These are phyloP conservation scores for Catharus ustulatus DNA, from an alignment of 2,797 vertebrate genomes.

Conservation along the genomic window DNA sequence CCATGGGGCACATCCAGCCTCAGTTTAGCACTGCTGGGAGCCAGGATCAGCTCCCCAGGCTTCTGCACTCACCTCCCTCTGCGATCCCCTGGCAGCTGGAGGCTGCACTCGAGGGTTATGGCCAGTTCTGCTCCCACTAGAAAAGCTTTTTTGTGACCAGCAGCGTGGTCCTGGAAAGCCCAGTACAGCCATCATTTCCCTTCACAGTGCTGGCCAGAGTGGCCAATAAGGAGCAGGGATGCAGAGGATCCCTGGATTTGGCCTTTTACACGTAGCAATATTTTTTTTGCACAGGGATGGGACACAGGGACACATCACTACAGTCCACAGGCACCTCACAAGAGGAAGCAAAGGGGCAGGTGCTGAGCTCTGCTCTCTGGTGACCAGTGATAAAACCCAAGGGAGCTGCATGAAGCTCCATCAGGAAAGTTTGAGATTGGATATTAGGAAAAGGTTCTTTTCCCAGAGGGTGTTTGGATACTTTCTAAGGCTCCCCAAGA, in stretches of 20 bases:
- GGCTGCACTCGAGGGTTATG: neutral
- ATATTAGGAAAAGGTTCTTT: neutral
- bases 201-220: neutral
- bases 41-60: neutral
- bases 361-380: neutral
- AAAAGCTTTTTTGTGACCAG: neutral
- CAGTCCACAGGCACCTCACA: neutral
- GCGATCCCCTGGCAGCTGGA: neutral
- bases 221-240: neutral
- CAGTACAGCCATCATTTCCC: neutral
- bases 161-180: neutral
- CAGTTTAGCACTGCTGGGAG: conserved; percentile 1
- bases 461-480: neutral
- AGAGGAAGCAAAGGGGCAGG: neutral
- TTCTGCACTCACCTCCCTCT: neutral
- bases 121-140: neutral
- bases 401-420: neutral
- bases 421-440: neutral
- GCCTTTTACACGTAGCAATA: neutral
- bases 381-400: rapidly evolving
- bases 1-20: conserved; percentile 7
- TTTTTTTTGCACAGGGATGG: neutral
- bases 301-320: neutral
- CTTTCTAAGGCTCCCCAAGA: neutral
- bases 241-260: neutral